Conservation (phyloP, 1,140 invertebrate genomes). For the Sitobion miscanthi region DNA sequence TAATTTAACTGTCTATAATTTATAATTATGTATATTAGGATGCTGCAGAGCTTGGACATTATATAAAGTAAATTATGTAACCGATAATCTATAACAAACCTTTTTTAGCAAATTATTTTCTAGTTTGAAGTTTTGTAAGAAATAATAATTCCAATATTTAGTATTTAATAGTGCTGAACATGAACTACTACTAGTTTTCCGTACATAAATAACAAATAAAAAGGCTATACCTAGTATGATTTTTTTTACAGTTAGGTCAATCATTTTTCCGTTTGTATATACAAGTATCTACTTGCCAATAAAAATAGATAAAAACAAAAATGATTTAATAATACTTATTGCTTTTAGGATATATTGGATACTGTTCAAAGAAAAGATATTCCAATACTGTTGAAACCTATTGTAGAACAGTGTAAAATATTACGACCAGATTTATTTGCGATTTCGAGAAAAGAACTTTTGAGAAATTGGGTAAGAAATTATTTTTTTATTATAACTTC, state of each 20-base stretch:
- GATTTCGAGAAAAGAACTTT: not conserved
- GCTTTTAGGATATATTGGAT: constrained; percentile 44
- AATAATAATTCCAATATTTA: not conserved
- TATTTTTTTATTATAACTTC: not conserved
- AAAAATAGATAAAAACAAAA: not conserved
- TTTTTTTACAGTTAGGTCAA: no score
- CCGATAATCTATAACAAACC: no score
- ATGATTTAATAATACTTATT: not conserved
- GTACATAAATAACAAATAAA: not conserved
- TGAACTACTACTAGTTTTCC: not conserved
- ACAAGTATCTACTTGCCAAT: not conserved
- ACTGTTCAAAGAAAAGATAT: constrained; percentile 20
- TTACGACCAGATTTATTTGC: constrained; percentile 22
- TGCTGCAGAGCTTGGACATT: no score
- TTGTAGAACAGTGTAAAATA: not conserved
- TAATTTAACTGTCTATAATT: no score
- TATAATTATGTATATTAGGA: no score
- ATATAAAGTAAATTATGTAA: no score
- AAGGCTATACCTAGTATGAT: not conserved
- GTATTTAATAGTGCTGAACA: not conserved
- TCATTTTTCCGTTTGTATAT: not conserved
- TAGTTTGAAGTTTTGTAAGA: no score
- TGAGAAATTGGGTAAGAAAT: constrained; percentile 20
- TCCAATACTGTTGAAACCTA: not conserved
- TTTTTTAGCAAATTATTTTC: no score